Evolutionary conservation across 1,140 invertebrate genomes (phyloP).

Genomic region (Chrysomallon squamiferum): DNA sequence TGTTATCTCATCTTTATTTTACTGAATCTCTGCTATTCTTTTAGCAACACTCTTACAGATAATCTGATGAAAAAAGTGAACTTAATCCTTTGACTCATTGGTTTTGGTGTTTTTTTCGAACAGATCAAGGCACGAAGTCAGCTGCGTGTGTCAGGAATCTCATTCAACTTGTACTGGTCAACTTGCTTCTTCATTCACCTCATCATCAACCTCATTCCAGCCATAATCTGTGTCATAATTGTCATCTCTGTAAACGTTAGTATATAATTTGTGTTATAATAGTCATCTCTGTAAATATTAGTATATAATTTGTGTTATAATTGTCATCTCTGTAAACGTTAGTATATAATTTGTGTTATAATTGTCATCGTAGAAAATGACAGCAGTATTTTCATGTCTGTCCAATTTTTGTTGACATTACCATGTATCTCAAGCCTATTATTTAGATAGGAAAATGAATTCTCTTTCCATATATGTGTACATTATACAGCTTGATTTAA

Average conservation of each 20-base stretch:
- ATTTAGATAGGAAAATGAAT: no score
- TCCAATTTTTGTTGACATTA: no score
- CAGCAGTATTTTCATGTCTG: background rate
- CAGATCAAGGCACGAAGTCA: slow-evolving; percentile 85
- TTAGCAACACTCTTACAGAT: no score
- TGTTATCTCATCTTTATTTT: no score
- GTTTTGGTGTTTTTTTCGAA: slow-evolving; percentile 16
- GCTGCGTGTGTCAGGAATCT: slow-evolving; percentile 80
- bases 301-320: background rate
- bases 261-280: background rate
- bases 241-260: background rate
- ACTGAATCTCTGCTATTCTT: no score
- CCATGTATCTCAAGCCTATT: no score
- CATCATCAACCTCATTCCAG: background rate
- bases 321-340: background rate
- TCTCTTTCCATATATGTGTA: no score
- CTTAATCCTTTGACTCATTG: no score
- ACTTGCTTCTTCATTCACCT: slow-evolving; percentile 70
- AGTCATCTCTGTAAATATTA: background rate
- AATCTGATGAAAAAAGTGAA: no score
- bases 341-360: background rate
- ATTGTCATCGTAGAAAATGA: background rate
- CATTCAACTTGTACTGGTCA: slow-evolving; percentile 79
- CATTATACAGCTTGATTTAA: no score
- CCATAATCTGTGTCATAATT: background rate